These are phyloP conservation scores for Allobates femoralis DNA, from an alignment of 2,797 vertebrate species.

Conservation along the genomic window DNA sequence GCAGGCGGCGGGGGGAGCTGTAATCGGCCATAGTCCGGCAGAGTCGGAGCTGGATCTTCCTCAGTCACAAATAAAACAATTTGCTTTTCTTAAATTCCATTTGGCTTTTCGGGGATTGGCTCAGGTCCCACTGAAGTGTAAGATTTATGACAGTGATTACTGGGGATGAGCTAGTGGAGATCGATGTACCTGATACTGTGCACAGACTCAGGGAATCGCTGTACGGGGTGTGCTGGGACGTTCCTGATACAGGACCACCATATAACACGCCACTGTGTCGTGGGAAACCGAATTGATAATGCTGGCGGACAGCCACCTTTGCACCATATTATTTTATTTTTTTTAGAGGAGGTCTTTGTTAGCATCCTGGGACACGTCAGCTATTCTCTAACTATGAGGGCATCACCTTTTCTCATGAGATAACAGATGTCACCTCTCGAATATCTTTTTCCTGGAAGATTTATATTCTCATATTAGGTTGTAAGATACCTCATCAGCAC, in stretches of 20 bases:
- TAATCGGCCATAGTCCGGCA: slow-evolving; percentile 58
- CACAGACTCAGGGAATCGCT: slow-evolving; percentile 53
- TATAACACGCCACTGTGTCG: neutral
- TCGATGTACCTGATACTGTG: slow-evolving; percentile 59
- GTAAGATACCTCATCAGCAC: no score
- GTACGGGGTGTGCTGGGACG: slow-evolving; percentile 22
- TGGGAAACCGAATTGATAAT: neutral
- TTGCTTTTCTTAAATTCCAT: slow-evolving; percentile 63
- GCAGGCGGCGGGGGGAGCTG: neutral
- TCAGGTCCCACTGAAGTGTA: slow-evolving; percentile 47
- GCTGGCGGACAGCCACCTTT: neutral
- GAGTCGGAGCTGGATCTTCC: slow-evolving; percentile 21
- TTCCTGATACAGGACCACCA: neutral
- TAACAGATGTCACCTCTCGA: no score
- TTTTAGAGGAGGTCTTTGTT: no score
- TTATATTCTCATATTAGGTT: no score
- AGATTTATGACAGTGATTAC: slow-evolving; percentile 55
- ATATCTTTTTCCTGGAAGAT: no score
- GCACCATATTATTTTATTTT: neutral
- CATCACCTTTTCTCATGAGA: no score
- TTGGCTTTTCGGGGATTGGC: slow-evolving; percentile 47
- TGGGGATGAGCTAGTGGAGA: slow-evolving; percentile 44
- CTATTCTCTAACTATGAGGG: no score
- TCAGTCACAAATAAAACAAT: slow-evolving; percentile 38
- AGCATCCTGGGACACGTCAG: no score